Base-by-base conservation (phyloP, 1,140 invertebrate species). In the Teleopsis dalmanni region DNA sequence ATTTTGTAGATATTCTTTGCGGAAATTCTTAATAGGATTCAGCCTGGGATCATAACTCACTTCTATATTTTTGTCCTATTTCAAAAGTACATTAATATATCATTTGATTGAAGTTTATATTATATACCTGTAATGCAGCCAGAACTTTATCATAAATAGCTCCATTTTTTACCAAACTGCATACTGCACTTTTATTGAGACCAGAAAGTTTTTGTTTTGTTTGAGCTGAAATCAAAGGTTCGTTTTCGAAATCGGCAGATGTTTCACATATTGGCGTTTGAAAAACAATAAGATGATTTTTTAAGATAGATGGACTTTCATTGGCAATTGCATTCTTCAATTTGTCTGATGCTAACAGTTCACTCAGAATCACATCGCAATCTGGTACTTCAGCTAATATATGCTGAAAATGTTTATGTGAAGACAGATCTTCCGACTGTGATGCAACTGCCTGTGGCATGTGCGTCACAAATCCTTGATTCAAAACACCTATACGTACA, bases 91-190 rank as follows among this genome's bases (percentile, higher is more conserved):
- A 26, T 9, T n/a, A n/a, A n/a, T n/a, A n/a, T n/a, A n/a, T n/a
- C n/a, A n/a, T n/a, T n/a, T 33, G 14, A n/a, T 13, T 3, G 7
- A 8, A 19, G 8, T 0, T 0, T 13, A 31, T 6, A 19, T 3
- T n/a, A n/a, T n/a, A 53, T 46, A 65, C 62, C 52, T 65, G 72
- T 0, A 79, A 58, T 48, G 73, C 65, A 37, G 72, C 76, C 19
- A 79, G 61, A 5, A 79, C 54, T 57, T 76, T 77, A 27, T 79
- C 77, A 53, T 78, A 79, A 9, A 79, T 64, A 1, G 76, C 73
- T 3, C 77, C 77, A 55, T 78, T 75, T 52, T 74, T 76, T 1
- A 78, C 73, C 2, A 77, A 72, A 57, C 77, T 79, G 41, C 76
- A 51, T 18, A 68, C 43, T 0, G 57, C 57, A 0, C 55, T 48